phyloP scores from a whole-genome alignment of 2,113 vertebrate species.

The Heterochromis multidens region DNA sequence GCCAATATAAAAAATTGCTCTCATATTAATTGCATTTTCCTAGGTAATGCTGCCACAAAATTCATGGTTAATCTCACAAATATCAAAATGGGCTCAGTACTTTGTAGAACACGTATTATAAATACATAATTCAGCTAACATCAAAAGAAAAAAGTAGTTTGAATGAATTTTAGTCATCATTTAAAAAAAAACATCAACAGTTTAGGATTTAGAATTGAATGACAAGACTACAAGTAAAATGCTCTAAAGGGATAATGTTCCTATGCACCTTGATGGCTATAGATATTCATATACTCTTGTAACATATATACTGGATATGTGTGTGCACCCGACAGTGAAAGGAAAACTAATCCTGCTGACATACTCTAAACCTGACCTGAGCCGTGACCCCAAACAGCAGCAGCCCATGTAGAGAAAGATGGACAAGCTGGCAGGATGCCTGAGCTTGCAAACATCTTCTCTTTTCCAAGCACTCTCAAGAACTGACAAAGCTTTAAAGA shows the following conservation, averaged over 20 bases:
- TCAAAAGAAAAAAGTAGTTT: neutral
- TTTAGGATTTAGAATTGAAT: neutral
- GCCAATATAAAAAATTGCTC: neutral
- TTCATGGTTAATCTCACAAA: neutral
- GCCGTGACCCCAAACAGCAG: conserved; percentile 56
- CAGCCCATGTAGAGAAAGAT: conserved; percentile 60
- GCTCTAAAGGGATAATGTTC: neutral
- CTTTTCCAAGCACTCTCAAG: conserved; percentile 42
- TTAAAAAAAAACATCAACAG: neutral
- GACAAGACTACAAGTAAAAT: conserved; percentile 6
- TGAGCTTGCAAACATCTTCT: conserved; percentile 52
- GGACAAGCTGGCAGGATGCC: conserved; percentile 62
- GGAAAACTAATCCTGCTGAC: conserved; percentile 55
- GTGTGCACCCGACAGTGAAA: conserved; percentile 45
- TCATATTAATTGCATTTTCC: neutral
- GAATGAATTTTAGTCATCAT: neutral
- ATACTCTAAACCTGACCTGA: conserved; percentile 64
- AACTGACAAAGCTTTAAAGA: conserved; percentile 54
- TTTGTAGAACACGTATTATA: neutral
- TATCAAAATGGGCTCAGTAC: neutral
- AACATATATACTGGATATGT: neutral
- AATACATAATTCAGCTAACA: neutral
- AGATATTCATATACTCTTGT: conserved; percentile 12
- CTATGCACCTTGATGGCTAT: neutral
- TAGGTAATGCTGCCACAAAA: neutral